These are phyloP conservation scores for Sphaeramia orbicularis DNA, from an alignment of 2,797 vertebrate species.

Conservation along the genomic window DNA sequence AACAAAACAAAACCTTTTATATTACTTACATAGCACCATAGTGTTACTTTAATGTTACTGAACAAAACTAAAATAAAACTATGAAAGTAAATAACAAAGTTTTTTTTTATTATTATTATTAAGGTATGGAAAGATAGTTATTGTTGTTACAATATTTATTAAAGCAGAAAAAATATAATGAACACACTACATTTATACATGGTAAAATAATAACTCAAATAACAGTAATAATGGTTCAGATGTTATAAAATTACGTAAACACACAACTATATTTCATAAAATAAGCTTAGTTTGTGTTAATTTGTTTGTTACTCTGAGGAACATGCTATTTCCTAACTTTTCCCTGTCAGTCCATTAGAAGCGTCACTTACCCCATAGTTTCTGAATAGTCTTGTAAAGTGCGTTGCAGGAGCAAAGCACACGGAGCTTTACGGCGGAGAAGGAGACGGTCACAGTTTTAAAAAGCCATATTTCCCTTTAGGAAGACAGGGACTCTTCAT, in stretches of 20 bases:
- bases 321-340: constrained; percentile 33
- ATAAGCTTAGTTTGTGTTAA: neutral
- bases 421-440: constrained; percentile 40
- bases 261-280: neutral
- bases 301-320: neutral
- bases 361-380: constrained; percentile 83
- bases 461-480: constrained; percentile 73
- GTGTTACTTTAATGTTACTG: neutral
- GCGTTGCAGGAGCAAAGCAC: constrained; percentile 74
- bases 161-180: neutral
- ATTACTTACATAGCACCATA: neutral
- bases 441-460: constrained; percentile 51
- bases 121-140: neutral
- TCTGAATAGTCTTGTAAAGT: constrained; percentile 60
- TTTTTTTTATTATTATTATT: neutral
- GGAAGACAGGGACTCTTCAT: constrained; percentile 56
- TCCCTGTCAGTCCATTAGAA: constrained; percentile 6
- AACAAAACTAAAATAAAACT: neutral
- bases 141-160: neutral
- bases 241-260: neutral
- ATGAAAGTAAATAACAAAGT: too few species aligned
- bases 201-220: neutral
- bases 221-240: neutral
- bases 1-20: too few species aligned
- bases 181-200: neutral